Evolutionary conservation across 2,113 vertebrate genomes (phyloP), one percentile per base, ranked within the genome.

Genomic region (Lepisosteus oculatus): DNA sequence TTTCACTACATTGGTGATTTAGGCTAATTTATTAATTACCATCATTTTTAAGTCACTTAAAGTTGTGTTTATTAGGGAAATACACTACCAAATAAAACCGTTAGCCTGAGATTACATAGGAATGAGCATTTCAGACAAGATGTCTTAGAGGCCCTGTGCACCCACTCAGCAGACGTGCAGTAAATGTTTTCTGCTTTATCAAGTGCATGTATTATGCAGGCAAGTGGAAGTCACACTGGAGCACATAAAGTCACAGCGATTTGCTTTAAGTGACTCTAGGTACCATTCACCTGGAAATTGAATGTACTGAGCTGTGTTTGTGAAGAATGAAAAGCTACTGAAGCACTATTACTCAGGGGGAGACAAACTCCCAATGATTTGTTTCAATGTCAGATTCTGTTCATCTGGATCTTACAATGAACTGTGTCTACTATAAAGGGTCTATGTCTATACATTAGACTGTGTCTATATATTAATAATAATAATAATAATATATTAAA

Each of bases 151-250:
- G 11, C n/a, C 57, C 14, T 59, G 2, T 14, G 3, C 57, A 59
- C 57, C 57, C 57, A 59, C 12, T 51, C 47, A 9, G 57, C 63
- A 59, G 63, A 61, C 7, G 43, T 65, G 55, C 42, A 56, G 62
- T 42, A 7, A 43, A 43, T 54, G 61, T n/a, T 12, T 43, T 55
- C 41, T 57, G 45, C 56, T 68, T 74, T 71, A 68, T 71, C 44
- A 71, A 70, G 55, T 47, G 57, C 65, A 67, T 74, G 73, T 57
- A 69, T 77, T 56, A 71, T 9, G 8, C 67, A 73, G 67, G 15
- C 62, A 74, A 71, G 68, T 68, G 74, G 71, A 71, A 73, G 72
- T 67, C 45, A 43, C 61, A 43, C 43, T 41, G 64, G 71, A 77
- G 71, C 55, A 65, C 62, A 72, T 51, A 70, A 62, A 77, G 56